phyloP scores from a whole-genome alignment of 2,797 vertebrate species.

The Linurgus olivaceus region DNA sequence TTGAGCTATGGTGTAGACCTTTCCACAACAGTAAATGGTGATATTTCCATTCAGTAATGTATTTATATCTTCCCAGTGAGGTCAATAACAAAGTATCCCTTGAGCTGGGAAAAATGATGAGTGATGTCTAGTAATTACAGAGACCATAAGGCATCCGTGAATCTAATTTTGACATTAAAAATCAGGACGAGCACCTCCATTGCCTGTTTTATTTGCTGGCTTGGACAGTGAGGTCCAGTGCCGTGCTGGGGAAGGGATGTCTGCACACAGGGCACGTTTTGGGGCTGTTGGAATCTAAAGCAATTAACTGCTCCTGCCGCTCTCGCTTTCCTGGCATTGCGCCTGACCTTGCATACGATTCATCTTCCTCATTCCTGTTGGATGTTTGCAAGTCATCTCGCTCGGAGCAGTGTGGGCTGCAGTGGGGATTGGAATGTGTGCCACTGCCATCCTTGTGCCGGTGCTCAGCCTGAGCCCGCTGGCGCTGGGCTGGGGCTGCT shows the following conservation, averaged over 20 bases:
- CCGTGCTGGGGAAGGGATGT: neutral
- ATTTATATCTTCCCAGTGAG: slow-evolving; percentile 47
- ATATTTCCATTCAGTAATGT: slow-evolving; percentile 35
- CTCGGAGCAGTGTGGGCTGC: slow-evolving; percentile 27
- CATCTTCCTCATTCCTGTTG: slow-evolving; percentile 19
- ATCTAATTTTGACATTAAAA: slow-evolving; percentile 55
- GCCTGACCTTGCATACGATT: slow-evolving; percentile 63
- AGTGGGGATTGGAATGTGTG: neutral
- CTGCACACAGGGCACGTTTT: slow-evolving; percentile 36
- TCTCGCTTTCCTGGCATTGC: neutral
- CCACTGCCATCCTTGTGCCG: neutral
- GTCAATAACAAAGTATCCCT: slow-evolving; percentile 51
- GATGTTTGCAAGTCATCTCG: slow-evolving; percentile 59
- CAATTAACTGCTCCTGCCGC: slow-evolving; percentile 55
- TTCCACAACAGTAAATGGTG: slow-evolving; percentile 4
- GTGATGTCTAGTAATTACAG: slow-evolving; percentile 49
- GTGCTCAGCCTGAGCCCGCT: neutral
- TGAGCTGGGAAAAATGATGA: slow-evolving; percentile 50
- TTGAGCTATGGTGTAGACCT: slow-evolving; percentile 13
- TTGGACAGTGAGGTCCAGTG: neutral
- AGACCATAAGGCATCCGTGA: slow-evolving; percentile 42
- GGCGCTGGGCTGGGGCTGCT: neutral
- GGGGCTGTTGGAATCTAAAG: slow-evolving; percentile 39
- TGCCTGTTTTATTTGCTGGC: neutral
- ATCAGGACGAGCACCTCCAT: neutral